phyloP scores from a whole-genome alignment of 2,797 vertebrate species.

The Melanotaenia nigrans region DNA sequence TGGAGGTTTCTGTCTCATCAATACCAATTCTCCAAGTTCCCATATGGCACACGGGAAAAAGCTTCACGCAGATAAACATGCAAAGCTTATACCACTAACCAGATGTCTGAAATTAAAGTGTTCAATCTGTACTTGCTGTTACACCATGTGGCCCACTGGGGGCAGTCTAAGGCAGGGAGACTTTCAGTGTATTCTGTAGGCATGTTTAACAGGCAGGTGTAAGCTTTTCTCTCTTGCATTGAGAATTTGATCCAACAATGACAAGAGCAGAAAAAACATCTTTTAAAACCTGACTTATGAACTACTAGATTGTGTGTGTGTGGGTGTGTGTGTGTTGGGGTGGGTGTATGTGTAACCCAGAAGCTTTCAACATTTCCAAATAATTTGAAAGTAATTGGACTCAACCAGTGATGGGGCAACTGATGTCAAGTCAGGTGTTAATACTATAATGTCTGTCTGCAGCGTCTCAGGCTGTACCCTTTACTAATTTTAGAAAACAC shows the following conservation, averaged over 20 bases:
- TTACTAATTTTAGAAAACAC: constrained; percentile 50
- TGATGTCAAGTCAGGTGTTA: constrained; percentile 21
- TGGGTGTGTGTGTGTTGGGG: neutral
- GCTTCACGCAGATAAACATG: neutral
- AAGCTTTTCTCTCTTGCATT: neutral
- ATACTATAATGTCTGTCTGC: constrained; percentile 29
- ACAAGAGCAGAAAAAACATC: neutral
- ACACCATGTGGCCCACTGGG: constrained; percentile 49
- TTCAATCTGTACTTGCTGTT: neutral
- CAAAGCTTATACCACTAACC: neutral
- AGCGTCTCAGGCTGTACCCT: constrained; percentile 10
- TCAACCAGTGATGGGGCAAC: neutral
- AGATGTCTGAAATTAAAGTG: neutral
- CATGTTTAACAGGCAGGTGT: neutral
- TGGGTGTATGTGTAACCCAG: too few species aligned
- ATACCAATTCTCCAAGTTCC: neutral
- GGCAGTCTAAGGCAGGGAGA: constrained; percentile 47
- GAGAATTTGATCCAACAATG: neutral
- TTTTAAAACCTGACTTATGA: neutral
- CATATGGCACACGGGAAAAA: neutral
- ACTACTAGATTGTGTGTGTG: too few species aligned
- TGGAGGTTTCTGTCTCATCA: neutral
- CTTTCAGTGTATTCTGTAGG: neutral
- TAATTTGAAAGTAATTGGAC: neutral
- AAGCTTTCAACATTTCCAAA: neutral